These are phyloP conservation scores for Drosophila takahashii DNA, from an alignment of 1,140 invertebrate genomes.

Conservation along the genomic window DNA sequence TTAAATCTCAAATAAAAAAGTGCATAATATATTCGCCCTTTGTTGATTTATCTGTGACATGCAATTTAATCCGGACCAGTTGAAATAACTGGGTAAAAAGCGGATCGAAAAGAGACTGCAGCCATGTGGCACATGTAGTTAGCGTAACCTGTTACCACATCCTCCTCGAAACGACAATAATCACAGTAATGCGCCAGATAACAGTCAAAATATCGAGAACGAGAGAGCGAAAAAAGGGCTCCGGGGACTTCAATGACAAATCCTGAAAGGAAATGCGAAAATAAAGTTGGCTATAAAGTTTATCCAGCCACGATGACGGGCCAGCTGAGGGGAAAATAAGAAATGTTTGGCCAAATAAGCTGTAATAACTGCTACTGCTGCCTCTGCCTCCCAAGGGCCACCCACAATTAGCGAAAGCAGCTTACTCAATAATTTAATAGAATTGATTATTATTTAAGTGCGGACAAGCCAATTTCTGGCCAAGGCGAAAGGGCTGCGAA, in stretches of 20 bases:
- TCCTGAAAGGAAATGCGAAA: conserved; percentile 48
- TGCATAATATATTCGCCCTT: conserved; percentile 38
- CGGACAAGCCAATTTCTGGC: conserved; percentile 64
- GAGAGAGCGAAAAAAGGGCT: conserved; percentile 15
- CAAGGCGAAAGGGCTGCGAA: conserved; percentile 23
- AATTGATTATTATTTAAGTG: conserved; percentile 84
- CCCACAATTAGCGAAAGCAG: conserved; percentile 71
- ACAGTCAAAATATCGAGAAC: conserved; percentile 62
- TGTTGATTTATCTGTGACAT: conserved; percentile 52
- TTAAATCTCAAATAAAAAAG: conserved; percentile 48
- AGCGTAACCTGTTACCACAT: conserved; percentile 25
- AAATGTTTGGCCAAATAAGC: conserved; percentile 62
- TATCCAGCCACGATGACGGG: conserved; percentile 49
- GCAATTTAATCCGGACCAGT: conserved; percentile 48
- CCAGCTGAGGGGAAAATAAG: conserved; percentile 56
- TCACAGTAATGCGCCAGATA: conserved; percentile 62
- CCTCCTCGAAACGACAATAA: conserved; percentile 50
- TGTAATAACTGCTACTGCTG: conserved; percentile 52
- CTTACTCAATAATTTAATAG: conserved; percentile 78
- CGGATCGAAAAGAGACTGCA: conserved; percentile 26
- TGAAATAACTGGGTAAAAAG: conserved; percentile 11
- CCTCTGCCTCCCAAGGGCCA: conserved; percentile 6
- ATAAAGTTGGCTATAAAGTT: conserved; percentile 69
- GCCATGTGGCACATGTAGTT: conserved; percentile 46
- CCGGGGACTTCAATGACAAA: conserved; percentile 38